These are phyloP conservation scores for Mungos mungo DNA, from an alignment of 2,113 vertebrate species.

Conservation along the genomic window DNA sequence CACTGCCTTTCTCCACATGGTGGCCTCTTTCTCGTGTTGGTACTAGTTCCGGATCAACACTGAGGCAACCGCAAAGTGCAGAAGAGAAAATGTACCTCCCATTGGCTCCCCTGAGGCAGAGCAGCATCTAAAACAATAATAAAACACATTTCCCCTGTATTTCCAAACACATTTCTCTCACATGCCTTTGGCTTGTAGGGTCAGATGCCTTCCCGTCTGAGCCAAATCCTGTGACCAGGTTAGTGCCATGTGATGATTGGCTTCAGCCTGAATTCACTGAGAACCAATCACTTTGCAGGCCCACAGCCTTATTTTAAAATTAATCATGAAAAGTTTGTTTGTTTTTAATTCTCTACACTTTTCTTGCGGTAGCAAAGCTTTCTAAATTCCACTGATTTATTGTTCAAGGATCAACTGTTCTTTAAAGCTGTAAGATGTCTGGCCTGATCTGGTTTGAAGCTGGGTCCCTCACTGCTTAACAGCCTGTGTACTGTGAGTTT, in stretches of 20 bases:
- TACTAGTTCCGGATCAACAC: neutral
- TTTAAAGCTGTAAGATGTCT: neutral
- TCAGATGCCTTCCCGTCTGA: neutral
- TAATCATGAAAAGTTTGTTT: neutral
- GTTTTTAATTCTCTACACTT: neutral
- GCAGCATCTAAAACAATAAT: neutral
- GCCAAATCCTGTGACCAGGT: neutral
- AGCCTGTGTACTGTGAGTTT: neutral
- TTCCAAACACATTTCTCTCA: neutral
- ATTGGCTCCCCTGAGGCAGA: neutral
- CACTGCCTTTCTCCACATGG: neutral
- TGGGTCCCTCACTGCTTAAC: neutral
- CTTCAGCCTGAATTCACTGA: neutral
- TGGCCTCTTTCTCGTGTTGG: neutral
- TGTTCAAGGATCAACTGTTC: neutral
- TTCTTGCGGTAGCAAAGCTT: neutral
- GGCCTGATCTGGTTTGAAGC: neutral
- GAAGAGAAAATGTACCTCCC: neutral
- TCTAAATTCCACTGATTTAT: neutral
- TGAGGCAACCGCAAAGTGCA: neutral
- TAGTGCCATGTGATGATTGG: neutral
- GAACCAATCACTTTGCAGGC: neutral
- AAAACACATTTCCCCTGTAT: neutral
- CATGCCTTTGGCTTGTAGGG: neutral
- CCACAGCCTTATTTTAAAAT: neutral